A percentile compares a stretch with the other conserved stretches of the same genome.
Evolutionary conservation across 2,888 invertebrate genomes (phyloP).

Genomic region (Caenorhabditis plicata): DNA sequence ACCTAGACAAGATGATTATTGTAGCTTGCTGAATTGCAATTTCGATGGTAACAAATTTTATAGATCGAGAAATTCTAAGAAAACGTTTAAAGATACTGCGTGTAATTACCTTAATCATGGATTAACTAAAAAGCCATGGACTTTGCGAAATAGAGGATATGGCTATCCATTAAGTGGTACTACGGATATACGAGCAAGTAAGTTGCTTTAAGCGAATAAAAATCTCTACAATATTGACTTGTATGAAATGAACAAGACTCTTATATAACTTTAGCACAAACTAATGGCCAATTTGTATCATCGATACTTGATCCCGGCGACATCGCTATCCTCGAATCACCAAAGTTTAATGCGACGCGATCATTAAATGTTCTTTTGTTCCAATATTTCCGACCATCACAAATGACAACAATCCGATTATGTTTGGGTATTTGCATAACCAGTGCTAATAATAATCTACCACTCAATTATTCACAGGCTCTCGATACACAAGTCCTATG

Average conservation of each 20-base stretch:
- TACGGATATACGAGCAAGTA: constrained; percentile 58
- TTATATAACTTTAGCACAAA: constrained; percentile 42
- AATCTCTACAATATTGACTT: not conserved
- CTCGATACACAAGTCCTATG: constrained; percentile 57
- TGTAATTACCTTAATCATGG: constrained; percentile 64
- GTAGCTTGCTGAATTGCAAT: constrained; percentile 59
- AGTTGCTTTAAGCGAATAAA: not conserved
- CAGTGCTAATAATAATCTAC: not conserved
- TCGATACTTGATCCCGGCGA: constrained; percentile 62
- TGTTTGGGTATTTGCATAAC: constrained; percentile 31
- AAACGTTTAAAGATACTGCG: constrained; percentile 49
- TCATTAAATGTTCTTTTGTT: constrained; percentile 63
- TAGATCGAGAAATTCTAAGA: not conserved
- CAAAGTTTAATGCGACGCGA: constrained; percentile 56
- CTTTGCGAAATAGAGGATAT: constrained; percentile 57
- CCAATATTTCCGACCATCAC: constrained; percentile 60
- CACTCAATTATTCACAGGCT: constrained; percentile 18
- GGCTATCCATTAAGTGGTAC: constrained; percentile 60
- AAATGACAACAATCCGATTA: constrained; percentile 55
- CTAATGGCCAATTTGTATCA: constrained; percentile 61
- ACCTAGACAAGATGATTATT: constrained; percentile 49
- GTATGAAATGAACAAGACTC: no score
- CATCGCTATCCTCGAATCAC: constrained; percentile 62
- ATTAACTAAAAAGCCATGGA: constrained; percentile 64
- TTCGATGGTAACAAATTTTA: constrained; percentile 52